Percentiles rank a stretch among this genome's conserved stretches.
Evolutionary conservation across 2,888 invertebrate species (phyloP).

Genomic region (Eremobia ochroleuca): DNA sequence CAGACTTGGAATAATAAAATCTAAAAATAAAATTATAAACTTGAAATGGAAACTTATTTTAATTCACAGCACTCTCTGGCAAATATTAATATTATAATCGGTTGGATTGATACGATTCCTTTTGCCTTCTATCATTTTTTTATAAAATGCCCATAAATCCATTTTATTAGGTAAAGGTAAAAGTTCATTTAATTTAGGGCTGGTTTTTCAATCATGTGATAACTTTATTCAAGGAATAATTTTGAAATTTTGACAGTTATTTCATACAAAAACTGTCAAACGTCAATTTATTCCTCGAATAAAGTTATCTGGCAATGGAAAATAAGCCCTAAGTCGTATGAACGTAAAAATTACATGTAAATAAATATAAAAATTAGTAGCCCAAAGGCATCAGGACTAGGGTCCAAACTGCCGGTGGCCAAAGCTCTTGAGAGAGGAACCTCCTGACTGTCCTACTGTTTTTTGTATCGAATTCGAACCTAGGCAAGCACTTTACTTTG

Average conservation of each 20-base stretch:
- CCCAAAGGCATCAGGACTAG: background rate
- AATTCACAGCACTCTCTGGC: slow-evolving; percentile 1
- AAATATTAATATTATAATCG: slow-evolving; percentile 22
- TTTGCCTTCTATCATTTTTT: background rate
- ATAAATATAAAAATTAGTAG: background rate
- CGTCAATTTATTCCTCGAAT: too few relatives aligned
- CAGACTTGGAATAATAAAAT: background rate
- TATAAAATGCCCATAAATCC: background rate
- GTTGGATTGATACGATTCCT: background rate
- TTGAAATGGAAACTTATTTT: slow-evolving; percentile 27
- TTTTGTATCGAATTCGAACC: background rate
- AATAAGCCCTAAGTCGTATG: too few relatives aligned
- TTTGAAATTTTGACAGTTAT: too few relatives aligned
- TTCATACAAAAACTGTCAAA: too few relatives aligned
- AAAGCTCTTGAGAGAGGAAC: background rate
- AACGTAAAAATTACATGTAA: background rate
- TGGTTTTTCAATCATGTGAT: too few relatives aligned
- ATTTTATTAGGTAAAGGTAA: background rate
- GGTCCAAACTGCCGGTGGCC: background rate
- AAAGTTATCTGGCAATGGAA: too few relatives aligned
- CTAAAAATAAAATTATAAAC: slow-evolving; percentile 7
- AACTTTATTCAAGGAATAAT: too few relatives aligned
- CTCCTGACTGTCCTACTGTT: background rate
- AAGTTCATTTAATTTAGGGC: background rate
- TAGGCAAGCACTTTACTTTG: too few relatives aligned